A percentile compares a stretch with the other conserved stretches of the same genome.
Conservation (phyloP, 2,113 vertebrate genomes). For the Myrmecobius fasciatus region DNA sequence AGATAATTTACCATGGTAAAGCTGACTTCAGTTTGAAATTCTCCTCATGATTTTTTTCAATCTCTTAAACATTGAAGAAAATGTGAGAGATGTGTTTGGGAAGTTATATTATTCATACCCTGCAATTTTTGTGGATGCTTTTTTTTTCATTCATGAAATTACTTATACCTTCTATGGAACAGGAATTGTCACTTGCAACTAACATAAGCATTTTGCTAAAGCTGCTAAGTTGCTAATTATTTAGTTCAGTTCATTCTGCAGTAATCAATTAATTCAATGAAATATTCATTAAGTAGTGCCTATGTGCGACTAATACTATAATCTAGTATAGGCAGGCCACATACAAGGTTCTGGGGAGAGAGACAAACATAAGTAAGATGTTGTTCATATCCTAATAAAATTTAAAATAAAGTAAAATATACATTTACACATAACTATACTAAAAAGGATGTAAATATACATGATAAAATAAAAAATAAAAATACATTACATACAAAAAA, state of each 20-base stretch:
- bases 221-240: not conserved
- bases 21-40: not conserved
- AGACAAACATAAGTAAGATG: not conserved
- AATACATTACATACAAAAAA: not conserved
- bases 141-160: not conserved
- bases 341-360: not conserved
- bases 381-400: not conserved
- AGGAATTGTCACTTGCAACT: not conserved
- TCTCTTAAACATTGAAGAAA: not conserved
- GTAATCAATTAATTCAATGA: not conserved
- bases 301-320: not conserved
- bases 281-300: not conserved
- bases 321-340: not conserved
- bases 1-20: constrained; percentile 8
- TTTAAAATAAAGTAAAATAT: too few species aligned
- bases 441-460: not conserved
- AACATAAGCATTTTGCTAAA: not conserved
- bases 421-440: not conserved
- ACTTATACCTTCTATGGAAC: not conserved
- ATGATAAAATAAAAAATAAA: not conserved
- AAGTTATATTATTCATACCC: not conserved
- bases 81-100: not conserved
- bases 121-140: not conserved
- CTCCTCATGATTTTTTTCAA: not conserved
- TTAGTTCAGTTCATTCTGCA: not conserved